Conservation (phyloP, 1,140 invertebrate genomes). For the Stegodyphus dumicola region DNA sequence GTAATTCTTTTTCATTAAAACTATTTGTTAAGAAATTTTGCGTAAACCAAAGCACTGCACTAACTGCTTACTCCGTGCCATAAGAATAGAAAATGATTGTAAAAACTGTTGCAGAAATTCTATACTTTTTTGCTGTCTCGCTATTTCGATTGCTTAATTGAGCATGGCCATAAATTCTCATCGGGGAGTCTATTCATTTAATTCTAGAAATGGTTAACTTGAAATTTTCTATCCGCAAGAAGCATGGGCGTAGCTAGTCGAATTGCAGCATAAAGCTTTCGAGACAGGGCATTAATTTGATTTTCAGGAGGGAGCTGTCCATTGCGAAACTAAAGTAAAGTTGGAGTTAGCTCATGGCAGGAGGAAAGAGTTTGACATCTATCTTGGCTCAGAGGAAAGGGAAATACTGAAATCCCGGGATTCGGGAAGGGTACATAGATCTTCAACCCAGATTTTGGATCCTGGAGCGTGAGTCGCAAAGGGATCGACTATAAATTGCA, state of each 20-base stretch:
- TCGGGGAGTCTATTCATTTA: conserved; percentile 1
- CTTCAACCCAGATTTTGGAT: conserved; percentile 49
- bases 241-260: neutral
- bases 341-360: conserved; percentile 53
- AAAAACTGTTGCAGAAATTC: no score
- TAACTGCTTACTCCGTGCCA: no score
- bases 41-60: no score
- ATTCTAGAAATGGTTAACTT: conserved; percentile 44
- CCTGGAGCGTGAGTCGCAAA: neutral
- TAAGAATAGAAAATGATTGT: no score
- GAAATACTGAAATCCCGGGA: conserved; percentile 57
- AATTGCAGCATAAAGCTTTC: conserved; percentile 6
- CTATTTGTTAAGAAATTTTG: no score
- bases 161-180: no score
- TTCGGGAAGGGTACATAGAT: conserved; percentile 54
- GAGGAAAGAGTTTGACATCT: conserved; percentile 59
- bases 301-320: neutral
- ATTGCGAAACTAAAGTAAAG: conserved; percentile 33
- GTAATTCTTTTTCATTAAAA: no score
- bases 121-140: no score
- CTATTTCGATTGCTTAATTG: no score
- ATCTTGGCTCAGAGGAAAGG: conserved; percentile 47
- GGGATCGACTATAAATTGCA: conserved; percentile 4
- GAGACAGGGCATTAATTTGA: conserved; percentile 50
- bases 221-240: conserved; percentile 25